phyloP scores from a whole-genome alignment of 2,888 invertebrate species.

The Formica aserva region DNA sequence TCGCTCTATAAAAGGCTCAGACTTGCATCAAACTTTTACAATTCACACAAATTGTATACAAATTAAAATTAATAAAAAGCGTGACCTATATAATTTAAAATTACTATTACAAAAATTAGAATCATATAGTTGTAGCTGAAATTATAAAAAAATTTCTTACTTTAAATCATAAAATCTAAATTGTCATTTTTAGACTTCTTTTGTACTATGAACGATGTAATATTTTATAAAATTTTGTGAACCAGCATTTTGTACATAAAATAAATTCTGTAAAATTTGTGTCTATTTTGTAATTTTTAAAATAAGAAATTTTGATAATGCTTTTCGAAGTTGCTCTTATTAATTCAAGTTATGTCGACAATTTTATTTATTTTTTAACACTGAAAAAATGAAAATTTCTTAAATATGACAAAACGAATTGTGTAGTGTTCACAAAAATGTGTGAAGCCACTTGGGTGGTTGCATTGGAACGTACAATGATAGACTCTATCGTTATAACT shows the following conservation, averaged over 20 bases:
- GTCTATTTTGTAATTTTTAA: background rate
- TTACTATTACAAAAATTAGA: background rate
- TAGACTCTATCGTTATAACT: conserved; percentile 48
- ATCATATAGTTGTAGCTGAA: background rate
- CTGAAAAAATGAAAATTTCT: background rate
- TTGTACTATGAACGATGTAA: background rate
- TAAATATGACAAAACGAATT: background rate
- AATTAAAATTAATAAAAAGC: background rate
- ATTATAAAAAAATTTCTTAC: background rate
- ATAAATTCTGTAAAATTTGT: background rate
- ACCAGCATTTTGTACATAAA: background rate
- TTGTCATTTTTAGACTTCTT: background rate
- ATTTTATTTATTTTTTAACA: background rate
- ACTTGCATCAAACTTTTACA: background rate
- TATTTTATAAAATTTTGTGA: background rate
- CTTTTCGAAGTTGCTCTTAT: background rate
- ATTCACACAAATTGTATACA: background rate
- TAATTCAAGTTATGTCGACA: background rate
- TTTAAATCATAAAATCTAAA: background rate
- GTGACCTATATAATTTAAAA: background rate
- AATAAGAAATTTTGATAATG: background rate
- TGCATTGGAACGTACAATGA: conserved; percentile 40
- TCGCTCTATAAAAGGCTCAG: conserved; percentile 48
- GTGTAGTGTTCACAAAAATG: background rate
- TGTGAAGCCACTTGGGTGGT: conserved; percentile 33